These are phyloP conservation scores for Plutomurus gul DNA, from an alignment of 1,140 invertebrate genomes.

Conservation along the genomic window DNA sequence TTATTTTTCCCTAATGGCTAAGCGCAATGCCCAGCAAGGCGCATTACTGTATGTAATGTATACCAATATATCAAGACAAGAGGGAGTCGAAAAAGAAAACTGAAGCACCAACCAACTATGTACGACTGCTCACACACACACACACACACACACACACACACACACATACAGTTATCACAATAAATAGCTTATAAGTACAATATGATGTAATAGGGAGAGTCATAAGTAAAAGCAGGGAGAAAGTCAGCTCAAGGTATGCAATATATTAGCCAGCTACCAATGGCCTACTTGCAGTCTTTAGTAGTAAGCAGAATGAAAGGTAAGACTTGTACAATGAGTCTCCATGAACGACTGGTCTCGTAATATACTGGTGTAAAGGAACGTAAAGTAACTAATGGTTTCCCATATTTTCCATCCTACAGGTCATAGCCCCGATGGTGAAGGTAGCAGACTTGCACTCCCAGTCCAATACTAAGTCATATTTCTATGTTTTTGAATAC, in stretches of 20 bases:
- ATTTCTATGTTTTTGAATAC: constrained; percentile 91
- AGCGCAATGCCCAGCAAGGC: constrained; percentile 23
- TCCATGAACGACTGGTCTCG: no score
- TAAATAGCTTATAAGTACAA: background rate
- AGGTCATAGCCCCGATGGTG: constrained; percentile 86
- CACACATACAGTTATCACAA: background rate
- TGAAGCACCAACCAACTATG: background rate
- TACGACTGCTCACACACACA: background rate
- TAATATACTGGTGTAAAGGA: background rate
- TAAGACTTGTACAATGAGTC: background rate
- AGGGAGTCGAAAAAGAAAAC: constrained; percentile 26
- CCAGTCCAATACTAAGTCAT: constrained; percentile 66
- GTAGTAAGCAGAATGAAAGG: background rate
- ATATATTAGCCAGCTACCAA: background rate
- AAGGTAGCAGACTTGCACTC: constrained; percentile 91
- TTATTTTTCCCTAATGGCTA: constrained; percentile 33
- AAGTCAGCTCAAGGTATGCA: constrained; percentile 4
- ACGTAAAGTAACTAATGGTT: constrained; percentile 32
- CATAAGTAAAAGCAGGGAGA: background rate
- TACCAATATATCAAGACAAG: constrained; percentile 33
- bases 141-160: background rate
- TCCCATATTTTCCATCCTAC: constrained; percentile 45
- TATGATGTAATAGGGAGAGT: constrained; percentile 19
- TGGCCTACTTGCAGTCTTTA: background rate
- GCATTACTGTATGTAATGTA: constrained; percentile 32